Conservation (phyloP, 2,797 vertebrate species). For the Muscicapa comitata region DNA sequence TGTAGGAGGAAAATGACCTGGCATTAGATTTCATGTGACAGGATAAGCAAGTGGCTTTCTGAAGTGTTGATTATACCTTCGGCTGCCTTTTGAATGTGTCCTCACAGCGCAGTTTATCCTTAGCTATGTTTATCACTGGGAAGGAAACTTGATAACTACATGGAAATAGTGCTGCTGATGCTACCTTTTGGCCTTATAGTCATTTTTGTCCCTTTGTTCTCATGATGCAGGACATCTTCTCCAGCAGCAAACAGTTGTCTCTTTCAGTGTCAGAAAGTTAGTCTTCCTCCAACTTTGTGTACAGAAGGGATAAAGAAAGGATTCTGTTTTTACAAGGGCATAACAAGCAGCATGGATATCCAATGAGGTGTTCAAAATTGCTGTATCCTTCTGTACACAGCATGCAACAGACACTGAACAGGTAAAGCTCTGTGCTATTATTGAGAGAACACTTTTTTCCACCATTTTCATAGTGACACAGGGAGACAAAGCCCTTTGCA, state of each 20-base stretch:
- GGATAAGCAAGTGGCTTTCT: not conserved
- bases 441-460: not conserved
- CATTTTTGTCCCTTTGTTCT: slow-evolving; percentile 72
- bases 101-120: slow-evolving; percentile 22
- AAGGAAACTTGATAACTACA: slow-evolving; percentile 31
- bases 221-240: slow-evolving; percentile 77
- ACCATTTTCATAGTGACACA: not conserved
- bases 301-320: not conserved
- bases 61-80: slow-evolving; percentile 24
- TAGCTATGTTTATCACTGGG: not conserved
- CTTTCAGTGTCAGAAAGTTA: slow-evolving; percentile 63
- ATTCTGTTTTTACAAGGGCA: not conserved
- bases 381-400: not conserved
- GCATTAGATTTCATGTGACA: slow-evolving; percentile 5
- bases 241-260: slow-evolving; percentile 76
- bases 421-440: not conserved
- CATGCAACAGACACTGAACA: not conserved
- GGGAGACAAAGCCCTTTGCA: not conserved
- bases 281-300: slow-evolving; percentile 74
- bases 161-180: not conserved
- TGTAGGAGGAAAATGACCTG: not conserved
- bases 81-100: not conserved
- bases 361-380: not conserved
- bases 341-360: not conserved
- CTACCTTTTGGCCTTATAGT: slow-evolving; percentile 74